These are phyloP conservation scores for Furcula furcula DNA, from an alignment of 2,888 invertebrate genomes.

Conservation along the genomic window DNA sequence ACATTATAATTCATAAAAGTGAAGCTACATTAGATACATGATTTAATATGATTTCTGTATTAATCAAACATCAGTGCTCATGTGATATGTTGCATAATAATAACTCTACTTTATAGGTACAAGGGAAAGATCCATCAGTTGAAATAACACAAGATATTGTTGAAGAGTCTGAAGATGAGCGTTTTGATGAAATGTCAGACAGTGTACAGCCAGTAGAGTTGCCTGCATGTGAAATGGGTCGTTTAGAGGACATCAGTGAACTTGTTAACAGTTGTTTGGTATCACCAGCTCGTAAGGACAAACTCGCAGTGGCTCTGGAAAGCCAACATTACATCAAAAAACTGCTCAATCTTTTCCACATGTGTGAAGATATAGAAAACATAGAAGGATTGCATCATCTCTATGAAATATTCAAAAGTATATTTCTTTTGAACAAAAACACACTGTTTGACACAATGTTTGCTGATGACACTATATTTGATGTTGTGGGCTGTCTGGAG, in stretches of 20 bases:
- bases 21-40: not conserved
- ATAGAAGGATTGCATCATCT: slow-evolving; percentile 96
- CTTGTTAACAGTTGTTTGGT: slow-evolving; percentile 93
- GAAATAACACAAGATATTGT: slow-evolving; percentile 98
- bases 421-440: slow-evolving; percentile 98
- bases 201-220: slow-evolving; percentile 96
- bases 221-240: slow-evolving; percentile 96
- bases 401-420: slow-evolving; percentile 99
- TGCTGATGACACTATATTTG: slow-evolving; percentile 97
- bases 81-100: slow-evolving; percentile 2
- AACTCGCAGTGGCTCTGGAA: slow-evolving; percentile 95
- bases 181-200: slow-evolving; percentile 98
- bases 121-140: slow-evolving; percentile 99
- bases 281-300: slow-evolving; percentile 95
- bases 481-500: slow-evolving; percentile 98
- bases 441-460: slow-evolving; percentile 99
- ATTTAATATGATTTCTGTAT: not conserved
- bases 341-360: slow-evolving; percentile 96
- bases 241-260: slow-evolving; percentile 97
- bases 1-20: not conserved
- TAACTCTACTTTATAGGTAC: slow-evolving; percentile 86
- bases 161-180: slow-evolving; percentile 97
- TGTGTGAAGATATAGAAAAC: slow-evolving; percentile 98
- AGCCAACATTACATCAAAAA: slow-evolving; percentile 97
- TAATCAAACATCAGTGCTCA: not conserved